Evolutionary conservation across 2,888 invertebrate genomes (phyloP), one percentile per base, ranked within the genome.

Genomic region (Trilocha varians): DNA sequence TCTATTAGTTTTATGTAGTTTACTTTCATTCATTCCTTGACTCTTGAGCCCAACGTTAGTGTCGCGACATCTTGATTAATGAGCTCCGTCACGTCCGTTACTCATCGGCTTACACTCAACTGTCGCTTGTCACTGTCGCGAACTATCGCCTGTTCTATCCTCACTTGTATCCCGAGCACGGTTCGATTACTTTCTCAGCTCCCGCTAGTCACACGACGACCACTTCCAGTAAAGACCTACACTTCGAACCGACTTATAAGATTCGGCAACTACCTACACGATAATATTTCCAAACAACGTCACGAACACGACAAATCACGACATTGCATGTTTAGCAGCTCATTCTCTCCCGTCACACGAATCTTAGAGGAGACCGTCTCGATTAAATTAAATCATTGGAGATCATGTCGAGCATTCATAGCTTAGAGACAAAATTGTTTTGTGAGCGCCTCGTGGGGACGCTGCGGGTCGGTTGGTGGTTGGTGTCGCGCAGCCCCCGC

Each of bases 251-350:
- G 37, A 39, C 34, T 37, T 50, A 42, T 50, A 47, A 42, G 57
- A 78, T 79, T 80, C 79, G 82, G 78, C 75, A 72, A n/a, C n/a
- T n/a, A n/a, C 56, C 60, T 67, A 71, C 69, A 73, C 67, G 54
- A 67, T 60, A 59, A 60, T 61, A 56, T 55, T 53, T 25, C 55
- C 52, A 58, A 50, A 47, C 36, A 49, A 49, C 59, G 53, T 78
- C 79, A 79, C 73, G 60, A 71, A 78, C 78, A 78, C 77, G 66
- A 74, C 60, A 57, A 55, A 70, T 77, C 83, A 82, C 80, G 77
- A 78, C 84, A 84, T 82, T 84, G 84, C 84, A 84, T 84, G 84
- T 76, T 78, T 84, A 84, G 83, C 75, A 69, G 75, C 75, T 82
- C 83, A 84, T 80, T 65, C 71, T 63, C 70, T 70, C 83, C 80